Evolutionary conservation across 2,797 vertebrate species (phyloP).

Genomic region (Malacoraja senta): DNA sequence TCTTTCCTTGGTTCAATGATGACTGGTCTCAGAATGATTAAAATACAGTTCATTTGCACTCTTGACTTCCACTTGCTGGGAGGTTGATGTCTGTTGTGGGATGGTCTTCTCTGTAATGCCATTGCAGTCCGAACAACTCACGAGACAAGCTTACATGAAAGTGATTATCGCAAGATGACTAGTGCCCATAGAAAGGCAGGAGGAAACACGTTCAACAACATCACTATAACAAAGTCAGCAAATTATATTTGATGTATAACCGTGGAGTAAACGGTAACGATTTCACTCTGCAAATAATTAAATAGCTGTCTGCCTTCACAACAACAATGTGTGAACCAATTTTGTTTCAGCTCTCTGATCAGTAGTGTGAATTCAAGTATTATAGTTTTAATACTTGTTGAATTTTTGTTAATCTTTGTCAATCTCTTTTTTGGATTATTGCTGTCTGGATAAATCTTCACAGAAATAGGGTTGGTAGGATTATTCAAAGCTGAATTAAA

Average conservation of each 20-base stretch:
- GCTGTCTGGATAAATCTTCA: not conserved
- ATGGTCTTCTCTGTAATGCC: not conserved
- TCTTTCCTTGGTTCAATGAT: not conserved
- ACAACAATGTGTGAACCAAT: not conserved
- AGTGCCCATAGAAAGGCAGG: not conserved
- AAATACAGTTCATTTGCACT: not conserved
- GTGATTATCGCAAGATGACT: not conserved
- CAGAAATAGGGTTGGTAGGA: slow-evolving; percentile 25
- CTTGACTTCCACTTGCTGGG: not conserved
- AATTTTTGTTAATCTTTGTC: not conserved
- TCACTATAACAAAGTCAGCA: not conserved
- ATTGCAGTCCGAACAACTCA: not conserved
- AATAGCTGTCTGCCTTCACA: not conserved
- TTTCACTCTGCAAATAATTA: not conserved
- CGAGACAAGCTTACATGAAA: not conserved
- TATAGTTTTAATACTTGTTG: not conserved
- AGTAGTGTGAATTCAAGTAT: not conserved
- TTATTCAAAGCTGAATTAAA: slow-evolving; percentile 36
- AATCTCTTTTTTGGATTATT: slow-evolving; percentile 23
- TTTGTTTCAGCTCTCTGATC: not conserved
- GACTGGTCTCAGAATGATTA: not conserved
- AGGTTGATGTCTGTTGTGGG: not conserved
- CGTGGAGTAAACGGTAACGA: not conserved
- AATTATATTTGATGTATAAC: not conserved
- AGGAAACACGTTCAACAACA: not conserved